Evolutionary conservation across 2,113 vertebrate genomes (phyloP).

Genomic region (Platycercus adscitus): DNA sequence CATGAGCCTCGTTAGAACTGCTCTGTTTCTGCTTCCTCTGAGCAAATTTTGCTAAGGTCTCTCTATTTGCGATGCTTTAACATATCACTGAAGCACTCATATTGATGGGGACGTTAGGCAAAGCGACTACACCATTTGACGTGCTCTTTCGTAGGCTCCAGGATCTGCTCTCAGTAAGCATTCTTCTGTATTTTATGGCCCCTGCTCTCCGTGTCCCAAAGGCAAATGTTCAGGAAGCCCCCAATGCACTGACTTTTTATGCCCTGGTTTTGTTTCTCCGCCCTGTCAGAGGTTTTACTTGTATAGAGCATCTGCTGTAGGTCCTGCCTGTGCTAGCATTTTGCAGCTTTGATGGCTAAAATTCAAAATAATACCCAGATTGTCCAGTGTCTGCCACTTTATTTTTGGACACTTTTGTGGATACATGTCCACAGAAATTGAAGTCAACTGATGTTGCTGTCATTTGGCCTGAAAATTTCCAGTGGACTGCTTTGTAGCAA

Average conservation of each 20-base stretch:
- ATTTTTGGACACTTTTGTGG: background rate
- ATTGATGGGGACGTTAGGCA: rapidly evolving
- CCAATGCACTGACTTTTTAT: background rate
- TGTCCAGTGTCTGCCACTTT: background rate
- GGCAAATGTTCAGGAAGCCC: background rate
- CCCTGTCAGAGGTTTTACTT: background rate
- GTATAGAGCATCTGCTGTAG: background rate
- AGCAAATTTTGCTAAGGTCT: background rate
- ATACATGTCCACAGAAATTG: background rate
- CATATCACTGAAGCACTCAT: background rate
- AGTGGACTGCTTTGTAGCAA: background rate
- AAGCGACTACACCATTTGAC: background rate
- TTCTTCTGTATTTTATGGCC: background rate
- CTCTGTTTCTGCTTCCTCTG: background rate
- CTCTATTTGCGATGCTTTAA: background rate
- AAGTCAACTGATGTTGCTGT: background rate
- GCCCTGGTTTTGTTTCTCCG: background rate
- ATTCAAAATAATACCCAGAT: background rate
- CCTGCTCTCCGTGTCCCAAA: background rate
- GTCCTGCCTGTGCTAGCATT: background rate
- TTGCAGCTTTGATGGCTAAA: background rate
- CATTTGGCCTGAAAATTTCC: background rate
- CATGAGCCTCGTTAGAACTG: background rate
- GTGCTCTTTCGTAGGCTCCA: background rate
- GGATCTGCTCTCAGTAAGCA: background rate